Evolutionary conservation across 2,113 vertebrate genomes (phyloP).

Genomic region (Clarias magur): DNA sequence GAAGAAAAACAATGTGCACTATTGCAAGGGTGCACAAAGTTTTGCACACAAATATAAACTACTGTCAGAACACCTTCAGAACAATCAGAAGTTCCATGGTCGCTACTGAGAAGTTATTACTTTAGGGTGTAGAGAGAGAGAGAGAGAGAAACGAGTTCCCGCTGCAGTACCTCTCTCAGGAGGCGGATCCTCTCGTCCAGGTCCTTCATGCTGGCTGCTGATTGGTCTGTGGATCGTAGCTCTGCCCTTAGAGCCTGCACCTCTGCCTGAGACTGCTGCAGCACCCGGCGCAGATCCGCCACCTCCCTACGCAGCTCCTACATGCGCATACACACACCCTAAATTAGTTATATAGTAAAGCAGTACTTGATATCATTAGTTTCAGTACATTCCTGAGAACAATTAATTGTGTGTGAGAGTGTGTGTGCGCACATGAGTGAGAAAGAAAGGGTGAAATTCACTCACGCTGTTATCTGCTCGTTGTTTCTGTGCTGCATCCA

Average conservation of each 20-base stretch:
- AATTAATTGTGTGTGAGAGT: background rate
- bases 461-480: constrained; percentile 68
- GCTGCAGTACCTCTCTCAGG: constrained; percentile 64
- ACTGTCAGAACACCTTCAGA: background rate
- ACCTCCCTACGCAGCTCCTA: constrained; percentile 70
- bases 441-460: too few species aligned
- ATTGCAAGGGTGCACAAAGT: background rate
- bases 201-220: constrained; percentile 39
- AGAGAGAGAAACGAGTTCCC: too few species aligned
- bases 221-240: constrained; percentile 51
- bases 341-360: too few species aligned
- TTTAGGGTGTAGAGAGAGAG: background rate
- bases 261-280: constrained; percentile 67
- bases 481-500: constrained; percentile 63
- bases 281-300: constrained; percentile 57
- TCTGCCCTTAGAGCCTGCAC: constrained; percentile 64
- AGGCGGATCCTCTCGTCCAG: constrained; percentile 71
- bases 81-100: background rate
- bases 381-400: too few species aligned
- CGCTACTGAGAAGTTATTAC: background rate
- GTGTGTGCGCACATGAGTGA: background rate
- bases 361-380: too few species aligned
- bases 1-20: background rate
- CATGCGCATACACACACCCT: background rate
- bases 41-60: background rate